phyloP scores from a whole-genome alignment of 2,797 vertebrate species.

The Argya squamiceps region DNA sequence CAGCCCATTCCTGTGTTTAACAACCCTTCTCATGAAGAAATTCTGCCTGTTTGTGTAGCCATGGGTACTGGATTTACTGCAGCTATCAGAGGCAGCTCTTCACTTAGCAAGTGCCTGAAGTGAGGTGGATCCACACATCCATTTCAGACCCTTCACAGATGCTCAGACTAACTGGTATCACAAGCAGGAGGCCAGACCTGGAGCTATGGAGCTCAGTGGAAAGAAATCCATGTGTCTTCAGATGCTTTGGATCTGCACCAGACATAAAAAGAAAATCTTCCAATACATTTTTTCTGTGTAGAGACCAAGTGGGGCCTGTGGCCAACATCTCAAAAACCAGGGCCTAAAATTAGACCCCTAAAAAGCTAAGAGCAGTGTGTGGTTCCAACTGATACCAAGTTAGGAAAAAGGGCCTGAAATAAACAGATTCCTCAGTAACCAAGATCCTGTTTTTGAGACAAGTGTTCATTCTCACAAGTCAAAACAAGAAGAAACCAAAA shows the following conservation, averaged over 20 bases:
- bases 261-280: background rate
- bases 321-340: background rate
- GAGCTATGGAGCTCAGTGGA: background rate
- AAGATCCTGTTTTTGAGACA: conserved; percentile 68
- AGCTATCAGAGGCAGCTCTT: background rate
- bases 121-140: background rate
- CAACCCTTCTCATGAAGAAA: background rate
- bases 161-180: background rate
- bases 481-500: conserved; percentile 48
- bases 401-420: conserved; percentile 49
- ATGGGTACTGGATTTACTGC: background rate
- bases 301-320: background rate
- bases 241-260: background rate
- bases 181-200: background rate
- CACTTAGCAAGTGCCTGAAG: background rate
- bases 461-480: conserved; percentile 47
- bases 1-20: background rate
- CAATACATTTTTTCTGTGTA: background rate
- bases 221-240: background rate
- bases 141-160: background rate
- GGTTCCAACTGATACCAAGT: conserved; percentile 59
- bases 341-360: conserved; percentile 39
- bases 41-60: background rate
- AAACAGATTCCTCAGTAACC: conserved; percentile 58
- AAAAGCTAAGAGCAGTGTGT: conserved; percentile 6